Percentiles rank a stretch among this genome's conserved stretches.
Conservation (phyloP, 2,797 vertebrate genomes). For the Gymnoscopelus microlampas region DNA sequence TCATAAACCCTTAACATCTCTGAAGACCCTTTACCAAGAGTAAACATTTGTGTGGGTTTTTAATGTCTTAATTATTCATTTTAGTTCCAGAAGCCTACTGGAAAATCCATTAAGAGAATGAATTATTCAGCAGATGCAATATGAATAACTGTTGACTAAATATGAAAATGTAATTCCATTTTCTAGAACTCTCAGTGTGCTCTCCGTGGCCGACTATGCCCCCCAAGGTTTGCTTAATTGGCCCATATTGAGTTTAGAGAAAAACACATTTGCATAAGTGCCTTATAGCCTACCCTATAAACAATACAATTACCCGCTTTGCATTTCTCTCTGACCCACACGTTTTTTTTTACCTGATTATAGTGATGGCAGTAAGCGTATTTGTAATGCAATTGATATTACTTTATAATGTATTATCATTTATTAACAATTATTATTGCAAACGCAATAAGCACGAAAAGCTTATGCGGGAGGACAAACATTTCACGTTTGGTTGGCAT, state of each 20-base stretch:
- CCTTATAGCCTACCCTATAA: no score
- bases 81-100: neutral
- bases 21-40: neutral
- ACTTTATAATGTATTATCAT: no score
- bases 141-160: conserved; percentile 38
- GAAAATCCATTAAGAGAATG: conserved; percentile 43
- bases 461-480: no score
- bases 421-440: no score
- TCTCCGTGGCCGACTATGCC: conserved; percentile 5
- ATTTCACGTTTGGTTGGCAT: no score
- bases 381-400: no score
- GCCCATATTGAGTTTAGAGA: conserved; percentile 47
- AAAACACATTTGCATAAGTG: conserved; percentile 16
- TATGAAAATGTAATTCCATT: conserved; percentile 39
- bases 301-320: neutral
- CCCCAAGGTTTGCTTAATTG: conserved; percentile 42
- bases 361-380: no score
- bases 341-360: no score
- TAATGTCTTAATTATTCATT: no score
- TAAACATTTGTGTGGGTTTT: neutral
- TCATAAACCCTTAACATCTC: neutral
- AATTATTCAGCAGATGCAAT: conserved; percentile 39
- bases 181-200: neutral
- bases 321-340: no score
- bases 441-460: no score